Conservation (phyloP, 2,888 invertebrate genomes). For the Clostera curtula region DNA sequence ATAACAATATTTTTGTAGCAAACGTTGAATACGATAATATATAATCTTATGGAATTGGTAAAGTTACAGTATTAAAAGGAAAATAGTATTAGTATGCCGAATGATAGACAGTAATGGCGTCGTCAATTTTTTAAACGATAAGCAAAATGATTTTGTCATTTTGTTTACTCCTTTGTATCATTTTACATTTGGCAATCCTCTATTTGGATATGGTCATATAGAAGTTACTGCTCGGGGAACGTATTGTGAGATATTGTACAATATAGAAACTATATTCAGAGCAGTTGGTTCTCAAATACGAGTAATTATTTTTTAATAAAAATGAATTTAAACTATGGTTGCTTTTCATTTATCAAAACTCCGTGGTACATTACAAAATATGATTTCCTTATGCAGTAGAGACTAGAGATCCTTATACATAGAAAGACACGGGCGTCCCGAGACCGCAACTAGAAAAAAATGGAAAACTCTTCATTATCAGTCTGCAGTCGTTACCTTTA, state of each 20-base stretch:
- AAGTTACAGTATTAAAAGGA: slow-evolving; percentile 60
- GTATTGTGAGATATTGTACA: slow-evolving; percentile 27
- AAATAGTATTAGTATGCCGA: slow-evolving; percentile 47
- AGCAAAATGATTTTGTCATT: slow-evolving; percentile 33
- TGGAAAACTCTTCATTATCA: no score
- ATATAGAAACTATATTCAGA: slow-evolving; percentile 34
- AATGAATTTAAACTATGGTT: slow-evolving; percentile 45
- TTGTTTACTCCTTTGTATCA: slow-evolving; percentile 50
- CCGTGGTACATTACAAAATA: slow-evolving; percentile 2
- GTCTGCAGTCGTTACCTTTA: no score
- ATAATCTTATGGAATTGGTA: slow-evolving; percentile 54
- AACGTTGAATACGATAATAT: slow-evolving; percentile 41
- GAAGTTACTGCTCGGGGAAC: slow-evolving; percentile 34
- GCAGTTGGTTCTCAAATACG: slow-evolving; percentile 59
- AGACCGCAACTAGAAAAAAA: no score
- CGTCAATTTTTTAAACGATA: slow-evolving; percentile 44
- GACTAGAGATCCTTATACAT: no score
- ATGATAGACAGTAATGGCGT: slow-evolving; percentile 30
- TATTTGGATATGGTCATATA: slow-evolving; percentile 44
- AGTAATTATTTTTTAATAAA: slow-evolving; percentile 66
- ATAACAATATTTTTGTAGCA: slow-evolving; percentile 69
- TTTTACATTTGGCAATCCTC: slow-evolving; percentile 59
- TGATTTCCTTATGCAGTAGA: no score
- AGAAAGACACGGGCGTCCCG: no score
- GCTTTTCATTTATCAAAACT: slow-evolving; percentile 18